Conservation (phyloP, 1,140 invertebrate genomes). For the Drosophila kohkoa region DNA sequence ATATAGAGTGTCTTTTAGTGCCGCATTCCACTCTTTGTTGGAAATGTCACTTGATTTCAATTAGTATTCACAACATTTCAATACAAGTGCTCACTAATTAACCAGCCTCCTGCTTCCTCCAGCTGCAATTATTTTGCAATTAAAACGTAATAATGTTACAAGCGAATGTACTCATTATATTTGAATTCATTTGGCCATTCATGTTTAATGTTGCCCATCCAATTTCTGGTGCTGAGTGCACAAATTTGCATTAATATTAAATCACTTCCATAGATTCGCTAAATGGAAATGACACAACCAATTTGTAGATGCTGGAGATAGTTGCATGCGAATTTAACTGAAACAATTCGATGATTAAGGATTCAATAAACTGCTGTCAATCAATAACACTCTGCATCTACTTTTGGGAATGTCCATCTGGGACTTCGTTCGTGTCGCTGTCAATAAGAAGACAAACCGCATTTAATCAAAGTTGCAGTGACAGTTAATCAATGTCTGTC, state of each 20-base stretch:
- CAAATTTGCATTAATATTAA: slow-evolving; percentile 17
- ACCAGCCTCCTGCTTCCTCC: background rate
- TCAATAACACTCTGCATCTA: slow-evolving; percentile 9
- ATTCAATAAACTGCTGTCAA: slow-evolving; percentile 13
- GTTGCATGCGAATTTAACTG: slow-evolving; percentile 4
- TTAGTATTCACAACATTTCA: slow-evolving; percentile 23
- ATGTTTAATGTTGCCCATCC: slow-evolving; percentile 5
- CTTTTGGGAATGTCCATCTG: background rate
- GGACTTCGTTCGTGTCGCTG: background rate
- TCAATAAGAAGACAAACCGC: background rate
- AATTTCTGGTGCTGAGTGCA: background rate
- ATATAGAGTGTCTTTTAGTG: slow-evolving; percentile 4
- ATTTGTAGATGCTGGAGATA: background rate
- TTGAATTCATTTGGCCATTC: background rate
- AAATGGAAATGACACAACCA: background rate
- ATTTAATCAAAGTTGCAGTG: slow-evolving; percentile 18
- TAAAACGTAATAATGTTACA: slow-evolving; percentile 31
- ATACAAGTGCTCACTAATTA: slow-evolving; percentile 6
- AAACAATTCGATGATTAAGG: slow-evolving; percentile 12
- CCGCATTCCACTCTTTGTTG: background rate
- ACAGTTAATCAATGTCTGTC: slow-evolving; percentile 1
- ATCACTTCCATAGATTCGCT: slow-evolving; percentile 16
- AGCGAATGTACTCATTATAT: slow-evolving; percentile 17
- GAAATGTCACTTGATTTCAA: slow-evolving; percentile 8
- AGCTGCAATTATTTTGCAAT: slow-evolving; percentile 36